Evolutionary conservation across 2,797 vertebrate genomes (phyloP), one percentile per base, ranked within the genome.

Genomic region (Ctenosaura bakeri): DNA sequence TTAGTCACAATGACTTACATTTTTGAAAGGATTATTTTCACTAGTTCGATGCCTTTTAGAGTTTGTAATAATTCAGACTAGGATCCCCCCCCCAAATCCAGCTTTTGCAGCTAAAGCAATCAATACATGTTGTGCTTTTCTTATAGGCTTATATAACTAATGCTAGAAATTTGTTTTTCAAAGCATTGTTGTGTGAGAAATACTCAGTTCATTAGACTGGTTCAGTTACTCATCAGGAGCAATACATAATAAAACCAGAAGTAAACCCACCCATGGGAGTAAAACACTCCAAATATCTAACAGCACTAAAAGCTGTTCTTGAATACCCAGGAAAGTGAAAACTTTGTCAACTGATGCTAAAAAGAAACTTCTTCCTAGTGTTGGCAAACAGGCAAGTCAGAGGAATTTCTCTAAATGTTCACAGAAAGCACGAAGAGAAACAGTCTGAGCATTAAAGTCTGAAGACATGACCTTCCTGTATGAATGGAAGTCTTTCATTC

Each of bases 11-110:
- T 69, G 22, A 32, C 71, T 69, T 83, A 87, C 73, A 76, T 29
- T 73, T 46, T 82, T 92, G 52, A 38, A 94, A 94, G 26, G 90
- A 62, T 56, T 42, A 83, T 50, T 90, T 90, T 87, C 80, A 38
- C 0, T 91, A 82, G 42, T 92, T 52, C 7, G 83, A 64, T 76
- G 79, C 56, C 32, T 69, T 71, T 59, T 76, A 73, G 88, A 88
- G 46, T 71, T 86, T 88, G 83, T 69, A 76, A 79, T 73, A 22
- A 24, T 89, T 86, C 42, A 32, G 74, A 32, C 81, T 4, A 29
- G 6, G 4, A 26, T 66, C 6, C 64, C 22, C 18, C 83, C 73
- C 32, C 42, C 5, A 73, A 13, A 83, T 85, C 81, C 87, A 54
- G 3, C 88, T 74, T 22, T 82, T 83, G 54, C 52, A 89, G 59